Evolutionary conservation across 2,797 vertebrate genomes (phyloP).

Genomic region (Sebastes variabilis): DNA sequence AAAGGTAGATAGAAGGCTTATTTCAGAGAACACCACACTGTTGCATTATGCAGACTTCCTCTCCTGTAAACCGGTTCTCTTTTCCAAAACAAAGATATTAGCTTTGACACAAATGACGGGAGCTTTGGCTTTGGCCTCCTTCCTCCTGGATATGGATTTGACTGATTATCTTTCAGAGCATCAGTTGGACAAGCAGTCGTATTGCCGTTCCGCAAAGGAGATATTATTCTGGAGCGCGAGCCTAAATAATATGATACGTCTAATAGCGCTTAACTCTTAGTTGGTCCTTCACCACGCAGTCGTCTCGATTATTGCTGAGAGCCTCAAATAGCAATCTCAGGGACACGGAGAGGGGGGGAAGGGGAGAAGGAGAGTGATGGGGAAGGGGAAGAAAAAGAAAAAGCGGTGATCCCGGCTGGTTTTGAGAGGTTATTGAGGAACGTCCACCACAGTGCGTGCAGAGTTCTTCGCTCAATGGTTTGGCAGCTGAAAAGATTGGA

Average conservation of each 20-base stretch:
- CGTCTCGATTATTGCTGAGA: slow-evolving; percentile 50
- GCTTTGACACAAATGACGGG: slow-evolving; percentile 66
- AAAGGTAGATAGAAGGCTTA: slow-evolving; percentile 23
- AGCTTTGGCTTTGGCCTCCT: slow-evolving; percentile 67
- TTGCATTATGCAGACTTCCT: slow-evolving; percentile 20
- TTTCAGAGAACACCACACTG: slow-evolving; percentile 19
- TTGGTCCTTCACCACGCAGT: slow-evolving; percentile 55
- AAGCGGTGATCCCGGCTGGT: slow-evolving; percentile 36
- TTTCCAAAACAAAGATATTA: slow-evolving; percentile 74
- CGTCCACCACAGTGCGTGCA: slow-evolving; percentile 55
- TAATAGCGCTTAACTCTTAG: slow-evolving; percentile 62
- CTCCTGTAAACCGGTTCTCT: slow-evolving; percentile 39
- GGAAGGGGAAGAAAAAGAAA: slow-evolving; percentile 42
- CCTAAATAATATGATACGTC: slow-evolving; percentile 74
- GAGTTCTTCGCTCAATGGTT: slow-evolving; percentile 59
- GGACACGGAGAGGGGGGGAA: slow-evolving; percentile 27
- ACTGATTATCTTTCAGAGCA: slow-evolving; percentile 77
- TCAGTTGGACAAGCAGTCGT: slow-evolving; percentile 68
- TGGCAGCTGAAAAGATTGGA: slow-evolving; percentile 60
- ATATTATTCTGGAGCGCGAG: slow-evolving; percentile 60
- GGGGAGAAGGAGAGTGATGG: slow-evolving; percentile 19
- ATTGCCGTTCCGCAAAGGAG: slow-evolving; percentile 60
- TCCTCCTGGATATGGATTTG: slow-evolving; percentile 70
- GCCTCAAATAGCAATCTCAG: slow-evolving; percentile 51
- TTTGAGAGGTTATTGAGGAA: slow-evolving; percentile 60